Evolutionary conservation across 1,140 invertebrate genomes (phyloP), one percentile per base, ranked within the genome.

Genomic region (Asobara japonica): DNA sequence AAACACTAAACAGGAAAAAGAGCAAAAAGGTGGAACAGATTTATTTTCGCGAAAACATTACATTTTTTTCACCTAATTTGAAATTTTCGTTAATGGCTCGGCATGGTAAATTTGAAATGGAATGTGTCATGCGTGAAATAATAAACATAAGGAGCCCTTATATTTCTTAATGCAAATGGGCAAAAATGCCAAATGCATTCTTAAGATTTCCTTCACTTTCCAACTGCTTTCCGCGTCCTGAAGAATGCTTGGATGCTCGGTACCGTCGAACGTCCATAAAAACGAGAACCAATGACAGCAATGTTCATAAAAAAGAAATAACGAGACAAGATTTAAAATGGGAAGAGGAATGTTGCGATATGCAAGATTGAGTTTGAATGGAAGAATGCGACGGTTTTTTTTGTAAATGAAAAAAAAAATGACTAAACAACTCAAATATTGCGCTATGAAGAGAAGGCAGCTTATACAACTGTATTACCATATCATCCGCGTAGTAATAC

Each of bases 381-480:
- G 8, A 56, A 18, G 22, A 56, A 27, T 22, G 51, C 22, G 51
- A 56, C 22, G 0, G 7, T 36, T 36, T 36, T 36, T 36, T 11
- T 5, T 22, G 29, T n/a, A 25, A 56, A 36, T 22, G 13, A 27
- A 33, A 60, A 60, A 31, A 11, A 66, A 11, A 8, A 3, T 16
- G 20, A 56, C 5, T 13, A 25, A 56, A 11, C 1, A 36, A 36
- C 13, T 56, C 51, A 27, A 56, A 25, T 5, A 56, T 18, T 25
- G 51, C 51, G 22, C 51, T 25, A 56, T 56, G 51, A 56, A 22
- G 25, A 51, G 38, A 60, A 56, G n/a, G 56, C 22, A 56, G 25
- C 51, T 36, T 71, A n/a, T 71, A 70, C 78, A 79, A 83, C 78
- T 83, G 76, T 83, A 82, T 84, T 82, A 86, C 64, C 72, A 75